Conservation (phyloP, 2,888 invertebrate genomes). For the Hedya salicella region DNA sequence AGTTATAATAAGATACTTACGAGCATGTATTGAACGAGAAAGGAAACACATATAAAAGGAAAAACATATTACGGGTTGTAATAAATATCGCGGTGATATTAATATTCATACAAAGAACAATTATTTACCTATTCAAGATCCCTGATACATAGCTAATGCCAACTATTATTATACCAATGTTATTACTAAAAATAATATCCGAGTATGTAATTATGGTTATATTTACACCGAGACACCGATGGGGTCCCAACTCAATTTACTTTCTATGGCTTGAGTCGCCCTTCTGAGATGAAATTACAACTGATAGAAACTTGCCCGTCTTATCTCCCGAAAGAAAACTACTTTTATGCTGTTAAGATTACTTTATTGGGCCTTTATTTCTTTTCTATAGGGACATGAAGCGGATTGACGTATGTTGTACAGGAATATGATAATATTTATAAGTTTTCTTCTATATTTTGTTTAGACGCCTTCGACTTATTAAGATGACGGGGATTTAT, state of each 20-base stretch:
- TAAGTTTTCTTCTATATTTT: neutral
- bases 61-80: neutral
- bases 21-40: no score
- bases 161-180: neutral
- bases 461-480: neutral
- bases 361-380: constrained; percentile 41
- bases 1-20: no score
- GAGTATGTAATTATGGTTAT: constrained; percentile 16
- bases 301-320: constrained; percentile 62
- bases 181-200: constrained; percentile 25
- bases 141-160: neutral
- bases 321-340: constrained; percentile 56
- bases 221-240: constrained; percentile 51
- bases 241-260: constrained; percentile 67
- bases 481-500: no score
- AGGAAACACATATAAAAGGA: no score
- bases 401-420: constrained; percentile 8
- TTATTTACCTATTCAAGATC: neutral
- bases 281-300: constrained; percentile 70
- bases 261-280: constrained; percentile 68
- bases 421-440: neutral
- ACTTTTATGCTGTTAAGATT: constrained; percentile 41
- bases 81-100: neutral
- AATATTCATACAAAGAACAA: neutral
- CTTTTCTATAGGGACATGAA: constrained; percentile 27